Base-by-base conservation (phyloP, 1,140 invertebrate species). In the Pararge aegeria region DNA sequence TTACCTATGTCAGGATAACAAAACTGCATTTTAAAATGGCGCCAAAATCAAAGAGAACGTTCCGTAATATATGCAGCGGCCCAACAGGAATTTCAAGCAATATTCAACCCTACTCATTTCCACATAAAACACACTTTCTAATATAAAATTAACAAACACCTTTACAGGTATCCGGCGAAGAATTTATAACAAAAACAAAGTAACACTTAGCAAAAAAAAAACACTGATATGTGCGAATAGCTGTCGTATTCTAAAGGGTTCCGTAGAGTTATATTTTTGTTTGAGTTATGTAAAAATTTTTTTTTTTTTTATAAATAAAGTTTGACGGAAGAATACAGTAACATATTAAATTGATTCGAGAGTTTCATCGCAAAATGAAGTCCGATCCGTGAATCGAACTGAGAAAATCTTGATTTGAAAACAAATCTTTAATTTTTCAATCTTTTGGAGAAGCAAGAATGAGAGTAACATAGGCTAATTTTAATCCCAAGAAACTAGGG, bases 111-210 rank as follows among this genome's bases (percentile, higher is more conserved):
- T 73, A 75, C 49, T 51, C 40, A 40, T 53, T 65, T 55, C 30
- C 15, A 48, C 13, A 55, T 62, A 68, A 60, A 51, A 53, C 30
- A 52, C 34, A 55, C 16, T 19, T 29, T 40, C 50, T 29, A 18
- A 5, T 20, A 5, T n/a, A n/a, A 46, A n/a, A n/a, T 24, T n/a
- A n/a, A 3, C 18, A 34, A 64, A 70, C 61, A 70, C 70, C 65
- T 70, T 68, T 57, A 16, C 55, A 80, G 75, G 79, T 80, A 80
- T 56, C 13, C 58, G 37, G 56, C 21, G 13, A 67, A 55, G 72
- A 81, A 78, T 81, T 81, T 66, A 34, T 64, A 44, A 67, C 34
- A 70, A 75, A 78, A 78, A 78, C 20, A 9, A 21, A 66, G 61
- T 66, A 54, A 65, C 54, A 55, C 49, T 44, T n/a, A 63, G 53